A percentile compares a stretch with the other conserved stretches of the same genome.
These are phyloP conservation scores for Diabrotica balteata DNA, from an alignment of 2,888 invertebrate genomes.

Conservation along the genomic window DNA sequence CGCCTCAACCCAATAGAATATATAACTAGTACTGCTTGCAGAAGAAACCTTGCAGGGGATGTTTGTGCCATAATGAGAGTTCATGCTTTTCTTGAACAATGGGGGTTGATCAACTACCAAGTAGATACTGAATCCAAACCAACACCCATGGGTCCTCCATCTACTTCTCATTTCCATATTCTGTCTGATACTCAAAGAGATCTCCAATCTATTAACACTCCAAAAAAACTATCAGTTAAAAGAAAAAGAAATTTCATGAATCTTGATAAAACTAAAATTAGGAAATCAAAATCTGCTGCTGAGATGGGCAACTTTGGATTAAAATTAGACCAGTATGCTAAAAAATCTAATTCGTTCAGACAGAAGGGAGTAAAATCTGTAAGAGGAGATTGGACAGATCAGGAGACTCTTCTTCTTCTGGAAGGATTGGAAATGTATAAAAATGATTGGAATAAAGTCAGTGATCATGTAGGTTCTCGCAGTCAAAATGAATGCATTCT, in stretches of 20 bases:
- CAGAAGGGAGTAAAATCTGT: conserved; percentile 80
- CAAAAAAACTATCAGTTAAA: conserved; percentile 81
- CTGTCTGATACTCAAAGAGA: conserved; percentile 98
- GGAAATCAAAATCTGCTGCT: conserved; percentile 49
- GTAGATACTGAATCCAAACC: conserved; percentile 95
- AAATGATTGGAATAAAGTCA: conserved; percentile 99
- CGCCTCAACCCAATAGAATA: conserved; percentile 97
- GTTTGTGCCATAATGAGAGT: conserved; percentile 99
- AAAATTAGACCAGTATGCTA: conserved; percentile 87
- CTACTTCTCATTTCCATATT: conserved; percentile 99
- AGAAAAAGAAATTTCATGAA: conserved; percentile 80
- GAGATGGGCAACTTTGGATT: conserved; percentile 71
- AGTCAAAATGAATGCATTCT: conserved; percentile 99
- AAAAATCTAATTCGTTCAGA: conserved; percentile 77
- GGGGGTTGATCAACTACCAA: conserved; percentile 99
- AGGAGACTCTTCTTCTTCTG: conserved; percentile 92
- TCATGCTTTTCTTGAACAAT: conserved; percentile 98
- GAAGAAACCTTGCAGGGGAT: conserved; percentile 97
- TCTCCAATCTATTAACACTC: conserved; percentile 87
- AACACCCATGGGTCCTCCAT: conserved; percentile 98
- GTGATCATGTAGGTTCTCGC: conserved; percentile 97
- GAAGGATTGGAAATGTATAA: conserved; percentile 96
- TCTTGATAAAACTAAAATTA: conserved; percentile 68
- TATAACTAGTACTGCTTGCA: conserved; percentile 95
- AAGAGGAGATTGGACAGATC: conserved; percentile 97